Evolutionary conservation across 2,797 vertebrate genomes (phyloP).

Genomic region (Poecilia picta): DNA sequence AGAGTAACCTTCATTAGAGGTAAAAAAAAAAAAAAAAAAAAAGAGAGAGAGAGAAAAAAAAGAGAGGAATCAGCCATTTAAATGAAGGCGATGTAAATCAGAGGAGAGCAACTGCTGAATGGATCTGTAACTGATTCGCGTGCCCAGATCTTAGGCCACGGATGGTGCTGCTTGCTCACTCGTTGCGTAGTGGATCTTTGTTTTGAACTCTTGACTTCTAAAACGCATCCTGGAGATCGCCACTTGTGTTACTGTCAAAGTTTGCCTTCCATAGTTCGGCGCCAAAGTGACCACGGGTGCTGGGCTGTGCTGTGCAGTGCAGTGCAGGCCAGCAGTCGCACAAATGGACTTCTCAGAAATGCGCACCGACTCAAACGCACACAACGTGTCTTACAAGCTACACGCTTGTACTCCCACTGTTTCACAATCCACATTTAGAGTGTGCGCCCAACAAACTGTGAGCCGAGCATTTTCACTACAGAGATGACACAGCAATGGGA

Average conservation of each 20-base stretch:
- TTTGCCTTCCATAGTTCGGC: conserved; percentile 44
- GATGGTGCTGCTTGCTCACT: conserved; percentile 37
- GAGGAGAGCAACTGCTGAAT: conserved; percentile 66
- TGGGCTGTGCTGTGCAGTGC: conserved; percentile 9
- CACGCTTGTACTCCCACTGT: conserved; percentile 57
- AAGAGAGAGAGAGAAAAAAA: not conserved
- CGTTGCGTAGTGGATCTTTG: conserved; percentile 43
- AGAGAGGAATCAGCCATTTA: conserved; percentile 64
- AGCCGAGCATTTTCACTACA: conserved; percentile 47
- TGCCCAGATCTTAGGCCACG: conserved; percentile 44
- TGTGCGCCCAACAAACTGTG: conserved; percentile 50
- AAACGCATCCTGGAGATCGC: conserved; percentile 31
- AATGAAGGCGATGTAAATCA: conserved; percentile 66
- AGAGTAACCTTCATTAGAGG: conserved; percentile 70
- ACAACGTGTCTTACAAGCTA: conserved; percentile 44
- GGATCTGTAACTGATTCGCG: conserved; percentile 61
- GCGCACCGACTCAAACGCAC: conserved; percentile 14
- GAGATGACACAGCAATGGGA: conserved; percentile 51
- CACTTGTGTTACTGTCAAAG: conserved; percentile 20
- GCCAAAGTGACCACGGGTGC: conserved; percentile 35
- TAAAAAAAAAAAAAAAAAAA: conserved; percentile 35
- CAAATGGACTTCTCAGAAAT: conserved; percentile 33
- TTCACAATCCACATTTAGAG: conserved; percentile 57
- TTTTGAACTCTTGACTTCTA: conserved; percentile 37
- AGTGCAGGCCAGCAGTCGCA: conserved; percentile 27